Base-by-base conservation (phyloP, 2,888 invertebrate genomes). In the Monopis laevigella region DNA sequence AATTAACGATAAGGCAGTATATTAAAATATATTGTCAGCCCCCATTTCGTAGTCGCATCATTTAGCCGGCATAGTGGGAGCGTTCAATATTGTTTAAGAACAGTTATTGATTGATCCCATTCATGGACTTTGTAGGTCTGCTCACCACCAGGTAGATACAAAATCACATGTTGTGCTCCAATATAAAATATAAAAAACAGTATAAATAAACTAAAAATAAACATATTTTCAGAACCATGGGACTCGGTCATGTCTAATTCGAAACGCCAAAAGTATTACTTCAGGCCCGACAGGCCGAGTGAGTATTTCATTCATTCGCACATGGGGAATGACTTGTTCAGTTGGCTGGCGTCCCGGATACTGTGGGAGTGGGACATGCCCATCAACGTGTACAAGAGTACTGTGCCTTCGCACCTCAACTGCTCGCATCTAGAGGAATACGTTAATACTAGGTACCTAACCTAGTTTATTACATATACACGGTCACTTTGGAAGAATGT, bases 331-430 rank as follows among this genome's bases (percentile, higher is more conserved):
- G 74, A 77, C 46, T 68, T 66, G 64, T 41, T 67, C 17, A 58
- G 51, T 17, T 62, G 66, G 4, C 69, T 59, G 48, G 46, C 52
- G 7, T 45, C 50, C 2, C 59, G 78, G 1, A 51, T 75, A 0
- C 53, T 66, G 59, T 80, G 80, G 80, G 55, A 67, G 4, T 80
- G 80, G 80, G 77, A 32, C 17, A 7, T 17, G 10, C 70, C 67
- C 29, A 61, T 17, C 3, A 5, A 13, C 7, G 17, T 75, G 17
- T 58, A 68, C 11, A 68, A 72, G 7, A 65, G 67, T 3, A 52
- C 52, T 21, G 50, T 59, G 0, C 56, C 58, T 19, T 49, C 48
- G 1, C 59, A 57, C 3, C 46, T 74, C 7, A 63, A 74, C 1
- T 57, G 62, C 41, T 46, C 56, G 1, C 56, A 71, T 7, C 55